Conservation (phyloP, 2,113 vertebrate species). For the Ramphastos sulfuratus region DNA sequence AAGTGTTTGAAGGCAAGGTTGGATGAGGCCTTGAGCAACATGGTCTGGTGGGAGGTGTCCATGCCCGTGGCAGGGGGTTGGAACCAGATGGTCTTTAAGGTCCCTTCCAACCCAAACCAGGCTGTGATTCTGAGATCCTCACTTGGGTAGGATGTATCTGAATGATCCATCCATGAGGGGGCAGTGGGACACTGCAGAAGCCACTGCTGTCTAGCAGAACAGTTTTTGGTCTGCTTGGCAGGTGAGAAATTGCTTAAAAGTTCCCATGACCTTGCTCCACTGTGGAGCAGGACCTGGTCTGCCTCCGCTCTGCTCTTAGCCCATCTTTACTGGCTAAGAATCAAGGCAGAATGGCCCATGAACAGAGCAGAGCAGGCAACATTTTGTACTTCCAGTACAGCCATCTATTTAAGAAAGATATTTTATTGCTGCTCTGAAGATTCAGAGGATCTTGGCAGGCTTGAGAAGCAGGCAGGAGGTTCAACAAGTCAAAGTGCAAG, state of each 20-base stretch:
- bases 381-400: neutral
- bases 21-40: no score
- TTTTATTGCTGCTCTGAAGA: neutral
- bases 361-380: neutral
- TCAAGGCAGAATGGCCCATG: neutral
- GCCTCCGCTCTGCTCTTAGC: neutral
- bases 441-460: neutral
- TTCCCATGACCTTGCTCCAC: neutral
- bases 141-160: neutral
- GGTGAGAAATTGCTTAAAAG: neutral
- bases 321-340: neutral
- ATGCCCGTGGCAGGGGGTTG: no score
- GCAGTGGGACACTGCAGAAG: neutral
- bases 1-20: no score
- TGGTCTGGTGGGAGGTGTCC: no score
- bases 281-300: neutral
- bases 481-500: no score
- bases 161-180: neutral
- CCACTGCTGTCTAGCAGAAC: neutral
- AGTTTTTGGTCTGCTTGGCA: neutral
- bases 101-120: no score
- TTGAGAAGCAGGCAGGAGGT: no score
- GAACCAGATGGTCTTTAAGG: no score
- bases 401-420: neutral
- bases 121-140: neutral